Conservation (phyloP, 2,113 vertebrate species). For the Bucco capensis region DNA sequence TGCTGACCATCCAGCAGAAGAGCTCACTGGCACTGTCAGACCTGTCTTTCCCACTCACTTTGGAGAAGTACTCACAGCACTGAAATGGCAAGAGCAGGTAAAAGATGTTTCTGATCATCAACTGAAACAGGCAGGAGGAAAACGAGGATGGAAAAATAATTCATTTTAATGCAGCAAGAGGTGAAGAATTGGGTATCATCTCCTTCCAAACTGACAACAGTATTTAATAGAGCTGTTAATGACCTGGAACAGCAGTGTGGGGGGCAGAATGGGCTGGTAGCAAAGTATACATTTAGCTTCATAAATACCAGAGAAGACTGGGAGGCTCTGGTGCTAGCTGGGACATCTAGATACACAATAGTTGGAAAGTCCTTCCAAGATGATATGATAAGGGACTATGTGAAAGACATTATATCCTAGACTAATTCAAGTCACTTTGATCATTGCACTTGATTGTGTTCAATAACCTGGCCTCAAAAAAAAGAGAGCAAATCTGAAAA, state of each 20-base stretch:
- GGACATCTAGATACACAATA: not conserved
- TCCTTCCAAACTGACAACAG: not conserved
- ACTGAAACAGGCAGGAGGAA: not conserved
- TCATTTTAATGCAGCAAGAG: not conserved
- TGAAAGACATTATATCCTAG: not conserved
- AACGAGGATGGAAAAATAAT: not conserved
- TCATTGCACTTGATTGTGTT: not conserved
- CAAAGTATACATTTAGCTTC: not conserved
- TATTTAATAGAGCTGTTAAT: not conserved
- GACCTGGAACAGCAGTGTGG: not conserved
- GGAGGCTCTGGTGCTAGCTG: not conserved
- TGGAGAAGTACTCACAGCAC: not conserved
- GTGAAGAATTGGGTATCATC: not conserved
- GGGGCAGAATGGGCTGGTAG: not conserved
- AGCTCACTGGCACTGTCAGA: not conserved
- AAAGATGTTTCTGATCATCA: conserved; percentile 1
- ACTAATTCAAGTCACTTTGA: not conserved
- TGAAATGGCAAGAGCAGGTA: not conserved
- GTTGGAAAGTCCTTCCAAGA: not conserved
- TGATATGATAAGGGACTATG: not conserved
- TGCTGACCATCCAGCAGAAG: not conserved
- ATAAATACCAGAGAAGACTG: not conserved
- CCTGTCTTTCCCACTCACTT: fast-evolving
- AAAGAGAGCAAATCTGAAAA: not conserved
- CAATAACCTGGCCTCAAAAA: not conserved